Evolutionary conservation across 2,797 vertebrate genomes (phyloP), one percentile per base, ranked within the genome.

Genomic region (Sebastes hubbsi): DNA sequence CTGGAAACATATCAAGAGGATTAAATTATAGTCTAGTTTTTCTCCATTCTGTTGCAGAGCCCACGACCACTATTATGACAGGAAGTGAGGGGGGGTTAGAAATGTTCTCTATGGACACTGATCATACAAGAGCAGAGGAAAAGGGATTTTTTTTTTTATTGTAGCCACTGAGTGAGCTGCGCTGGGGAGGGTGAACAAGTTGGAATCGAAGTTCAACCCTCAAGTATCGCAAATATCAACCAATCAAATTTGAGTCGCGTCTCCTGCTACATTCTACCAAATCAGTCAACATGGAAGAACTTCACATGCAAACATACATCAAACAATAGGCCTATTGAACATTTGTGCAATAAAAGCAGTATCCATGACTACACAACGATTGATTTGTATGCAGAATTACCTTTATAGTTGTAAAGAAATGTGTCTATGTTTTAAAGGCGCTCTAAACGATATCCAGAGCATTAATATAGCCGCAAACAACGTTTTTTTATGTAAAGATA

Each of bases 1-100:
- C 62, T 82, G 65, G 72, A 86, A 84, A 77, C 60, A 71, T 86
- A 68, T 83, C 61, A 71, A 27, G 38, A 79, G 14, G 88, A 84
- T 86, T 84, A 4, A 66, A 67, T 86, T 60, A 80, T 69, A 20
- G 27, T 55, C 8, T 74, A 34, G 49, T 80, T 89, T 76, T 72
- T 74, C 34, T 74, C n/a, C 20, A 14, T 77, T 83, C 13, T 80
- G 52, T 61, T 36, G 60, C 49, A 52, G 67, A 76, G 60, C 66
- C 60, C 30, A 85, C 82, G 72, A 69, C 46, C 79, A 5, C 58
- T 34, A 64, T 88, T 81, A 81, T 25, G 72, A 69, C 78, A 65
- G 78, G 81, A 88, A 77, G 75, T 72, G 55, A 73, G 73, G 62
- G 80, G 1, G 36, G 69, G 72, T 70, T 71, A 20, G 24, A 81